phyloP scores from a whole-genome alignment of 2,888 invertebrate genomes.

The Eupeodes latifasciatus region DNA sequence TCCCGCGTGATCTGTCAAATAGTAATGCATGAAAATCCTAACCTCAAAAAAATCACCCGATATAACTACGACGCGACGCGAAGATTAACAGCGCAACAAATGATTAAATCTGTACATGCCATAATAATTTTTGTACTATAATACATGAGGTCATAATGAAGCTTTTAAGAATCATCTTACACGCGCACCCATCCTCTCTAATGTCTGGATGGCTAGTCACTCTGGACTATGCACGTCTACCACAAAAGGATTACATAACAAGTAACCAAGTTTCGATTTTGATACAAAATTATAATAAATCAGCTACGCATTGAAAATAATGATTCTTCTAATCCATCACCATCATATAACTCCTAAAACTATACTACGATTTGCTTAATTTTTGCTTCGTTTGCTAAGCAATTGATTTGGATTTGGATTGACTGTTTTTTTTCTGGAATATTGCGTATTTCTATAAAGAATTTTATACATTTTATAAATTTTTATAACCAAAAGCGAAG shows the following conservation, averaged over 20 bases:
- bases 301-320: neutral
- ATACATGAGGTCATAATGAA: neutral
- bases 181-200: no score
- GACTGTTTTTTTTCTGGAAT: neutral
- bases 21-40: no score
- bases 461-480: neutral
- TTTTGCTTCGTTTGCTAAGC: neutral
- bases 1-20: no score
- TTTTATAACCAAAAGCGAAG: slow-evolving; percentile 49
- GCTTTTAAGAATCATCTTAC: neutral
- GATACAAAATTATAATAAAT: neutral
- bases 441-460: neutral
- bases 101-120: neutral
- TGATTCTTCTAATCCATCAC: neutral
- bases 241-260: neutral
- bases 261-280: neutral
- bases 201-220: neutral
- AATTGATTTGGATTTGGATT: neutral
- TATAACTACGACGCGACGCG: neutral
- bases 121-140: neutral
- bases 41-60: no score
- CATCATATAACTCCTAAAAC: neutral
- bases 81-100: no score
- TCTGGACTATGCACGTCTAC: neutral
- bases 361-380: neutral